Evolutionary conservation across 2,113 vertebrate species (phyloP), one percentile per base, ranked within the genome.

Genomic region (Hucho hucho): DNA sequence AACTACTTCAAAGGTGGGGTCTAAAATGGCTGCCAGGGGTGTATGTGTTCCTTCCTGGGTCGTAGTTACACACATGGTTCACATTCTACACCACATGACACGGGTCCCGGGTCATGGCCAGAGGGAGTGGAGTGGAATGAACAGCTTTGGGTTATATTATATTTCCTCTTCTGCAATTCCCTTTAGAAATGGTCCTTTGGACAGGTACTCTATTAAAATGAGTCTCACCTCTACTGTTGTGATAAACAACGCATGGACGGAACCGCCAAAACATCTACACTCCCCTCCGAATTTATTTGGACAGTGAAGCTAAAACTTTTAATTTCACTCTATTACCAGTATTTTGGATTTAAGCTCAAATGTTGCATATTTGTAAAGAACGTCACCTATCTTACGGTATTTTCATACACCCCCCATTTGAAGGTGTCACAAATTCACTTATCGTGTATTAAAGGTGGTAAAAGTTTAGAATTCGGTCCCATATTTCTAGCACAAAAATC

Each of bases 31-130:
- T 53, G 49, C 49, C 49, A 53, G 81, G 78, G 7, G 32, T 6
- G 77, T 80, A 46, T 79, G 80, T 79, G 70, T 71, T 87, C 74
- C 75, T 81, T 49, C 56, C 29, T 59, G 83, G 72, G 75, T 71
- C 80, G 75, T 63, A 76, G 80, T 75, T 64, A 77, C 77, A 75
- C 76, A 90, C 77, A 77, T 81, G 84, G 85, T 84, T 87, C 87
- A 85, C 90, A 90, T 81, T 83, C 75, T 78, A 84, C 83, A 75
- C 77, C 76, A 75, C 83, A 85, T 87, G 87, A 89, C 81, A 84
- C 61, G 64, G 78, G 81, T 46, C 75, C 82, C 82, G 85, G 89
- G 86, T 89, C 89, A 91, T 0, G 83, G 84, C 89, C 87, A 82
- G 76, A 58, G 90, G 89, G 90, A 89, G 49, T 76, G 85, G 81